Conservation (phyloP, 2,113 vertebrate species). For the Zonotrichia leucophrys region DNA sequence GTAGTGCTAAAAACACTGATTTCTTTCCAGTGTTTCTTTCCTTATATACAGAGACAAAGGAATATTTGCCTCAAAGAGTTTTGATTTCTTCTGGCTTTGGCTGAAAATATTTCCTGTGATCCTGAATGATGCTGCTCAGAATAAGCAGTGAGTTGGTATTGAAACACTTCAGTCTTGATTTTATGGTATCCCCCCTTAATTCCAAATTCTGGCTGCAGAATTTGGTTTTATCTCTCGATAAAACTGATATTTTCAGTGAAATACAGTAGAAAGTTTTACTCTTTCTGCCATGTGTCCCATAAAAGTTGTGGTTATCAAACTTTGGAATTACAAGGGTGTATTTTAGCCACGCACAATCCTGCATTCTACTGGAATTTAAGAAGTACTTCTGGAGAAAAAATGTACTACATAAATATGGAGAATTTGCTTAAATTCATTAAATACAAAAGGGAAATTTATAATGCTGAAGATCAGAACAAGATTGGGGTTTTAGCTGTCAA, state of each 20-base stretch:
- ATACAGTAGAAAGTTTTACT: not conserved
- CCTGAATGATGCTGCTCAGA: not conserved
- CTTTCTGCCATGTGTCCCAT: not conserved
- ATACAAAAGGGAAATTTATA: not conserved
- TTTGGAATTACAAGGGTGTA: not conserved
- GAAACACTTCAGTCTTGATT: not conserved
- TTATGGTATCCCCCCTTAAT: not conserved
- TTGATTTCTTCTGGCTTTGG: not conserved
- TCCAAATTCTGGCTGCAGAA: not conserved
- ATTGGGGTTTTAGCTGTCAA: not conserved
- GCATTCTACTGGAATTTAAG: not conserved
- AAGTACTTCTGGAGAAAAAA: not conserved
- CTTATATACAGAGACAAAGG: not conserved
- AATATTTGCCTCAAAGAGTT: not conserved
- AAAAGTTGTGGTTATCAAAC: not conserved
- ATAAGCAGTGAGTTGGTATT: not conserved
- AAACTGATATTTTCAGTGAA: not conserved
- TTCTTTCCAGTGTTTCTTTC: not conserved
- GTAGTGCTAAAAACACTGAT: not conserved
- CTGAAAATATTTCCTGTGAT: not conserved
- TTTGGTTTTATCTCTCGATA: not conserved
- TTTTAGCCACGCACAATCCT: not conserved
- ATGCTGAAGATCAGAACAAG: not conserved
- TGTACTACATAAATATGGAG: not conserved
- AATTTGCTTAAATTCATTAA: not conserved